Base-by-base conservation (phyloP, 2,797 vertebrate species). In the Euthynnus affinis region DNA sequence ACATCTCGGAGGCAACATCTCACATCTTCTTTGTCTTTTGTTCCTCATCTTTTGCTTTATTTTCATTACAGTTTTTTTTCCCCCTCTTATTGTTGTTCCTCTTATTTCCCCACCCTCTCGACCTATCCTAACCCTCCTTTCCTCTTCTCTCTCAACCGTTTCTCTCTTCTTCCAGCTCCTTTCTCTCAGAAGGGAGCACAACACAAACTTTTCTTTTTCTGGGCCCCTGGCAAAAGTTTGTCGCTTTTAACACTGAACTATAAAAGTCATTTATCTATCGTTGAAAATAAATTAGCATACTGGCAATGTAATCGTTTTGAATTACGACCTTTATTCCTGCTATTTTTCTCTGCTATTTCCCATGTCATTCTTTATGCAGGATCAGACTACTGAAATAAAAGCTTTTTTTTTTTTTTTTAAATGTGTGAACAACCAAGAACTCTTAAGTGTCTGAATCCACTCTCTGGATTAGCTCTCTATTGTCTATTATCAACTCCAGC, bases 31-130 rank as follows among this genome's bases (percentile, higher is more conserved):
- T 67, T 82, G 74, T 75, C 74, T 78, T 69, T 79, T 69, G 25
- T 67, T 73, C 23, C 6, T 66, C 18, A 60, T 70, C 40, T 76
- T 74, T 74, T 80, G 57, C 74, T 83, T 83, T 42, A 32, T 75
- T 63, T 53, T 48, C 25, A 15, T 61, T 37, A 42, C 48, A 68
- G 18, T 55, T 68, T 46, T 64, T 60, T 42, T n/a, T n/a, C n/a
- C n/a, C n/a, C 20, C 32, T 37, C 32, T 42, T 73, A 40, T 78
- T 88, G 62, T 72, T 82, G 59, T 52, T 82, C 25, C 52, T 63
- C 53, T 73, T 85, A 83, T 88, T 82, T 82, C 76, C 80, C 82
- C 52, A 76, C 67, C 61, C 82, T 81, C 67, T 75, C 34, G 46
- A 84, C 79, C 82, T 74, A 4, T 73, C 44, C 71, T 78, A 71